Conservation (phyloP, 2,888 invertebrate genomes). For the Caenorhabditis wallacei region DNA sequence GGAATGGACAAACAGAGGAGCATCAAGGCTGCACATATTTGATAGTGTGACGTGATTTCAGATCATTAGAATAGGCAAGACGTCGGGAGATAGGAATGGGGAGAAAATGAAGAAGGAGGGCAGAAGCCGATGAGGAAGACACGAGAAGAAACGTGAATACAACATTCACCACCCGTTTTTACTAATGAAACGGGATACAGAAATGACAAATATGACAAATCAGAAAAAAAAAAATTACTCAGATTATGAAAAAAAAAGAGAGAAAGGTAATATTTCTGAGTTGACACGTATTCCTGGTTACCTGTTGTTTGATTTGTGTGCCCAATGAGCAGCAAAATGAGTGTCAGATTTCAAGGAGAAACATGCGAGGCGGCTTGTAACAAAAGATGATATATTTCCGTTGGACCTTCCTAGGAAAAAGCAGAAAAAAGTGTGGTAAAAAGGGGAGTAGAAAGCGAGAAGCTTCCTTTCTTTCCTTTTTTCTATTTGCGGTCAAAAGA, state of each 20-base stretch:
- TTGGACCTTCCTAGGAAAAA: constrained; percentile 21
- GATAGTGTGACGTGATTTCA: constrained; percentile 56
- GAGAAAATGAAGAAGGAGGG: constrained; percentile 11
- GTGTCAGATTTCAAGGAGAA: constrained; percentile 58
- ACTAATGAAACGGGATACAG: constrained; percentile 24
- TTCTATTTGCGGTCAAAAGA: constrained; percentile 46
- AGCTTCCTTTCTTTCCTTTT: not conserved
- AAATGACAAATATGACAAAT: constrained; percentile 6
- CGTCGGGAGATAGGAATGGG: constrained; percentile 22
- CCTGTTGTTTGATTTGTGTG: constrained; percentile 60
- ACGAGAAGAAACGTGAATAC: constrained; percentile 38
- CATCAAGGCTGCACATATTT: constrained; percentile 54
- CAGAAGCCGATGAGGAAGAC: constrained; percentile 22
- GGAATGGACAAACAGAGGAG: constrained; percentile 48
- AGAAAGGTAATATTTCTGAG: constrained; percentile 4
- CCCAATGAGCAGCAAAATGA: constrained; percentile 58
- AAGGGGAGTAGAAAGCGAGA: not conserved
- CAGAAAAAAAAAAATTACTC: not conserved
- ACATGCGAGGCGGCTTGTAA: constrained; percentile 54
- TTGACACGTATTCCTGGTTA: constrained; percentile 40
- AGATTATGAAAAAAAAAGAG: not conserved
- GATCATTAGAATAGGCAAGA: constrained; percentile 51
- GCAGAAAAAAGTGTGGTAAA: constrained; percentile 26
- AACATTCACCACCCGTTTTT: constrained; percentile 6
- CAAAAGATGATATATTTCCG: constrained; percentile 56